phyloP scores from a whole-genome alignment of 2,113 vertebrate species.

The Nematolebias whitei region DNA sequence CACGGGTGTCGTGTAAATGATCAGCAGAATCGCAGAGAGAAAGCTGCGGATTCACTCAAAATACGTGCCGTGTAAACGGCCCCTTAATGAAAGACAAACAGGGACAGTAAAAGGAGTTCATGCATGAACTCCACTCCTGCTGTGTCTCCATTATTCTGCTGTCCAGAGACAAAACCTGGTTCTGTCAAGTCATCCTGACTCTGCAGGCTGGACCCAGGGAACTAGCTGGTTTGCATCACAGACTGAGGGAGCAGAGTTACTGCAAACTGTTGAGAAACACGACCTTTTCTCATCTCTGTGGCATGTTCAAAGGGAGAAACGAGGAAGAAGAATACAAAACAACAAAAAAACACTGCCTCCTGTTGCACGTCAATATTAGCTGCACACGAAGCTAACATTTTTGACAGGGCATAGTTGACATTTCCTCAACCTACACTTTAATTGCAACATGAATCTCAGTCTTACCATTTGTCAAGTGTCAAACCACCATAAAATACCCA shows the following conservation, averaged over 20 bases:
- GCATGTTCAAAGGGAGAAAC: slow-evolving; percentile 28
- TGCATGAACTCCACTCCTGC: neutral
- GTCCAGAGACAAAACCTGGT: slow-evolving; percentile 16
- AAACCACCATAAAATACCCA: neutral
- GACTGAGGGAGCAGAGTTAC: slow-evolving; percentile 17
- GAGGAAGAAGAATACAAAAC: neutral
- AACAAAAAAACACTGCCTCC: no score
- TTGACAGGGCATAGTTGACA: no score
- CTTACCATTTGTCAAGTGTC: neutral
- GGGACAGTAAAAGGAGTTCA: no score
- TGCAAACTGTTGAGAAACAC: slow-evolving; percentile 31
- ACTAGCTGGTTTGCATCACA: slow-evolving; percentile 48
- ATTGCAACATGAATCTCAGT: no score
- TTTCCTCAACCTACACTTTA: no score
- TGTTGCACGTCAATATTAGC: neutral
- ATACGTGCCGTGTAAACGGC: no score
- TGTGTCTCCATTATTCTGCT: neutral
- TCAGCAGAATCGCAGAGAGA: no score
- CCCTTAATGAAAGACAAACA: neutral
- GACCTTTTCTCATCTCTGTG: neutral
- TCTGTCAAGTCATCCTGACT: slow-evolving; percentile 77
- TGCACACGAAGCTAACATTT: no score
- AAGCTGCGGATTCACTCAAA: no score
- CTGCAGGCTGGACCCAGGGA: slow-evolving; percentile 45
- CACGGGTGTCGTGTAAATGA: no score